phyloP scores from a whole-genome alignment of 2,797 vertebrate species.

The Carcharodon carcharias region DNA sequence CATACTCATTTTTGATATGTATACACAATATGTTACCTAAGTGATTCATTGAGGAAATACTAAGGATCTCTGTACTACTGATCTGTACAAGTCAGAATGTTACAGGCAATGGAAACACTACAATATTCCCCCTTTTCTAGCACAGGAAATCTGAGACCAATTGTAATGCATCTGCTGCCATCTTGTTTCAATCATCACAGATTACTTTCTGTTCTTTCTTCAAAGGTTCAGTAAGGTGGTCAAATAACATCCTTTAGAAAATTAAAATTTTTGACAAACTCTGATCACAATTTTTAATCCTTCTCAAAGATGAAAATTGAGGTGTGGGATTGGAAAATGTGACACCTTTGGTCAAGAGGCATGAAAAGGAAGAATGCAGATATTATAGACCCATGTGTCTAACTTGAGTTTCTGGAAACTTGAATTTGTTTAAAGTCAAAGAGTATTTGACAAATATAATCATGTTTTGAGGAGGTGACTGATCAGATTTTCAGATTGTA shows the following conservation, averaged over 20 bases:
- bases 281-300: not conserved
- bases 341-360: not conserved
- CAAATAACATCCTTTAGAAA: not conserved
- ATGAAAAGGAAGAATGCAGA: not conserved
- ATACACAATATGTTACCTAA: not conserved
- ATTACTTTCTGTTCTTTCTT: not conserved
- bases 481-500: not conserved
- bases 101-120: not conserved
- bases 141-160: not conserved
- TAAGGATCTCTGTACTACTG: not conserved
- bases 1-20: not conserved
- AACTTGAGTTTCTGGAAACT: not conserved
- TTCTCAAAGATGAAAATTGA: not conserved
- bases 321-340: not conserved
- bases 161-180: not conserved
- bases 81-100: not conserved
- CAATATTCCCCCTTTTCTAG: not conserved
- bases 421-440: not conserved
- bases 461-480: not conserved
- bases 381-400: not conserved
- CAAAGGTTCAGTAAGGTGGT: not conserved
- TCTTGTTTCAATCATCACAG: not conserved
- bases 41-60: not conserved
- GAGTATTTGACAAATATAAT: not conserved
- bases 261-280: not conserved